phyloP scores from a whole-genome alignment of 1,140 invertebrate species.

The Zaprionus vittiger region DNA sequence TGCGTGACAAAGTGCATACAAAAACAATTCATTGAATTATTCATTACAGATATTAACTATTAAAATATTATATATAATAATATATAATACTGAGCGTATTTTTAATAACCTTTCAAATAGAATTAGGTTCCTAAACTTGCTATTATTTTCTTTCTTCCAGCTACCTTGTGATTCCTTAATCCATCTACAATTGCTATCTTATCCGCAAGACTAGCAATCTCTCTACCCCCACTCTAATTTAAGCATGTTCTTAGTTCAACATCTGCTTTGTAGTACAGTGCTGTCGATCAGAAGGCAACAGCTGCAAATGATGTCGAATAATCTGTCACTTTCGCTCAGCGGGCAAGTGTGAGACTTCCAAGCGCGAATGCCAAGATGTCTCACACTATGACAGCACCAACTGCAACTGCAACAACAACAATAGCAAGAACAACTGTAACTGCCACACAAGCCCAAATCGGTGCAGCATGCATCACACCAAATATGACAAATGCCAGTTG shows the following conservation, averaged over 20 bases:
- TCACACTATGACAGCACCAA: slow-evolving; percentile 40
- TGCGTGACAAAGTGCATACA: no score
- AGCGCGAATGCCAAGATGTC: slow-evolving; percentile 55
- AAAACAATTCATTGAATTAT: no score
- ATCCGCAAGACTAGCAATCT: neutral
- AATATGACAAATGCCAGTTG: slow-evolving; percentile 81
- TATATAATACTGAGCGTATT: no score
- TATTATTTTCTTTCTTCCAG: no score
- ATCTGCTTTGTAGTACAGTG: slow-evolving; percentile 7
- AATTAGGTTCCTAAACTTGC: no score
- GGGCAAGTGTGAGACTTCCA: slow-evolving; percentile 48
- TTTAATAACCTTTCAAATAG: no score
- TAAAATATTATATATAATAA: no score
- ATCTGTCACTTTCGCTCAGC: slow-evolving; percentile 76
- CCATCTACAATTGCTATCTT: neutral
- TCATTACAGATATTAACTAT: no score
- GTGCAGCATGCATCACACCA: slow-evolving; percentile 73
- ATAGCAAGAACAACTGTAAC: slow-evolving; percentile 48
- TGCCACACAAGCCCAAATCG: slow-evolving; percentile 58
- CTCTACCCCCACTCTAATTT: neutral
- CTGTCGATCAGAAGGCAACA: slow-evolving; percentile 42
- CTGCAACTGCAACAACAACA: slow-evolving; percentile 63
- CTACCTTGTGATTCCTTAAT: neutral
- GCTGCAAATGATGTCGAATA: slow-evolving; percentile 33
- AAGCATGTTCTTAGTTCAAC: neutral